Base-by-base conservation (phyloP, 2,888 invertebrate species). In the Acronicta psi region DNA sequence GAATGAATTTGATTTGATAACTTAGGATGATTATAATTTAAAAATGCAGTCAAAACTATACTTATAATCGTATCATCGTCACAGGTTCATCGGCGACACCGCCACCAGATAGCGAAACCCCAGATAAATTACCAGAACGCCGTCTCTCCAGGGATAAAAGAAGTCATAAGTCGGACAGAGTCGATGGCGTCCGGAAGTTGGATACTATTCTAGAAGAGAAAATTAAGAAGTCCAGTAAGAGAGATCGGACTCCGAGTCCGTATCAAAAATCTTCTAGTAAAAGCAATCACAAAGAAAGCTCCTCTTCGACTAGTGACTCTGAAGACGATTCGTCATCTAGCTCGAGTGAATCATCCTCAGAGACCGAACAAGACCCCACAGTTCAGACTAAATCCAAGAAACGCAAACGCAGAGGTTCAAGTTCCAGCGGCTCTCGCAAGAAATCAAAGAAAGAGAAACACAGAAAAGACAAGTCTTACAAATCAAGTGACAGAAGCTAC, bases 21-120 rank as follows among this genome's bases (percentile, higher is more conserved):
- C n/a, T n/a, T n/a, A n/a, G n/a, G n/a, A n/a, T n/a, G n/a, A n/a
- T n/a, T n/a, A n/a, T n/a, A n/a, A n/a, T 25, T 29, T 29, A 1
- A 11, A 29, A 11, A 11, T 29, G 0, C 2, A 29, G 29, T 10
- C 29, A 11, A 3, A 29, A 11, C 3, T 29, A 11, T 11, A 29
- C 2, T 25, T 5, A 29, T 11, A 29, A 29, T 29, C 11, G 4
- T 29, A 29, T 11, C 11, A 40, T 38, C 11, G 13, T 70, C 75
- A 60, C 75, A 94, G 93, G 88, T 63, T 85, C 87, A 1, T 93
- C 94, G 20, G 85, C 83, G 5, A 93, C 94, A 0, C 93, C 90
- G 5, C 88, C 87, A 0, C 64, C 80, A 13, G 91, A 92, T 14
- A 72, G 84, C 44, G 92, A 92, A 2, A 91, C 91, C 0, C 89